Evolutionary conservation across 2,113 vertebrate species (phyloP).

Genomic region (Indicator maculatus): DNA sequence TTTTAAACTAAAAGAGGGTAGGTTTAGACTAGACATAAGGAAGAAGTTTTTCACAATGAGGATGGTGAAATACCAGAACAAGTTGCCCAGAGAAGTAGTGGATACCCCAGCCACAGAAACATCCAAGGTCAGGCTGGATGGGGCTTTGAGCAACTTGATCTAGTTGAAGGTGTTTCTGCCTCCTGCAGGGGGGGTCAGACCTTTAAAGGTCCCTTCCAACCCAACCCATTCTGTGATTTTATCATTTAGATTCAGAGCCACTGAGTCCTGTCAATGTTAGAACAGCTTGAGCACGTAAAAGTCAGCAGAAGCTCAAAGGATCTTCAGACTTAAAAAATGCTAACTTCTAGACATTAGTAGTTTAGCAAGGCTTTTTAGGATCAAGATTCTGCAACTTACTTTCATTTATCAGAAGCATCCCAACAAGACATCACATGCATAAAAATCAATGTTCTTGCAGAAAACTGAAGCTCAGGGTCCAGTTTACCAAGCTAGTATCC

Average conservation of each 20-base stretch:
- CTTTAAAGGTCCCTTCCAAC: neutral
- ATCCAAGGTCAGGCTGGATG: neutral
- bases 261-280: neutral
- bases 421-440: neutral
- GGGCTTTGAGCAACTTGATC: neutral
- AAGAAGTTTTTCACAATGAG: neutral
- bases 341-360: neutral
- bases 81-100: neutral
- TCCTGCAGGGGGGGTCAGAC: neutral
- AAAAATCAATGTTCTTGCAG: neutral
- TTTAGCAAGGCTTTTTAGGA: neutral
- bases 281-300: neutral
- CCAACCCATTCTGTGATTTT: neutral
- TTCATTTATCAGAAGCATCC: neutral
- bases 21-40: neutral
- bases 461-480: neutral
- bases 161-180: neutral
- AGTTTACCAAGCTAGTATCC: neutral
- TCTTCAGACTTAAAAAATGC: neutral
- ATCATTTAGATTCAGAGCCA: neutral
- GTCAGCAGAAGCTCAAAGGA: neutral
- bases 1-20: neutral
- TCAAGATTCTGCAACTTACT: neutral
- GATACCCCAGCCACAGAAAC: neutral
- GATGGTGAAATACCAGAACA: neutral